Conservation (phyloP, 2,797 vertebrate species). For the Champsocephalus esox region DNA sequence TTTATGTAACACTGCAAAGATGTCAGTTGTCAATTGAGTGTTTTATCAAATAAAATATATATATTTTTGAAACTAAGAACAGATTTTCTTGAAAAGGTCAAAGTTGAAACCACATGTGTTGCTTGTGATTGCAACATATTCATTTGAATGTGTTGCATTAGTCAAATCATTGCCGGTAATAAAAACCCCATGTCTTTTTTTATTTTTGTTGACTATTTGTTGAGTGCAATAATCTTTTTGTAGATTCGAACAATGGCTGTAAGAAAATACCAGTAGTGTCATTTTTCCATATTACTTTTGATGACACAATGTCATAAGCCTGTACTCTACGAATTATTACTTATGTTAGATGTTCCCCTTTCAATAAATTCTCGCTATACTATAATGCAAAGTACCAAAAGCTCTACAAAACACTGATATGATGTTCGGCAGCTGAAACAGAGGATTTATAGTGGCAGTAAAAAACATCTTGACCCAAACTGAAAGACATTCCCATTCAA, state of each 20-base stretch:
- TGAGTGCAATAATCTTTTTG: neutral
- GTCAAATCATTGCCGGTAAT: slow-evolving; percentile 5
- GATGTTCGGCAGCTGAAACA: neutral
- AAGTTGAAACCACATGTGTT: slow-evolving; percentile 19
- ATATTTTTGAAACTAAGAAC: neutral
- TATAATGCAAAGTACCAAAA: neutral
- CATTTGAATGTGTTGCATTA: neutral
- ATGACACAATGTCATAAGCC: neutral
- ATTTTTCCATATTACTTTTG: slow-evolving; percentile 1
- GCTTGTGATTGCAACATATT: neutral
- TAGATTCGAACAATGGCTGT: neutral
- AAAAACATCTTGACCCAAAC: neutral
- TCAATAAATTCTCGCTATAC: neutral
- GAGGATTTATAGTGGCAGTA: neutral
- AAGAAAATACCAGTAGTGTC: neutral
- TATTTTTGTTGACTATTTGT: neutral
- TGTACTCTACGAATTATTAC: neutral
- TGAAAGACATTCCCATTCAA: slow-evolving; percentile 5
- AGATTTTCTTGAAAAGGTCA: slow-evolving; percentile 3
- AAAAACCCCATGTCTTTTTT: slow-evolving; percentile 9
- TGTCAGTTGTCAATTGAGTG: neutral
- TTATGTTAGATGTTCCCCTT: neutral
- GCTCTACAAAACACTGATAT: neutral
- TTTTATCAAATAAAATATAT: slow-evolving; percentile 6
- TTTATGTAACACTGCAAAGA: neutral